Percentiles rank a stretch among this genome's conserved stretches.
Conservation (phyloP, 2,888 invertebrate genomes). For the Macrophya annulata region DNA sequence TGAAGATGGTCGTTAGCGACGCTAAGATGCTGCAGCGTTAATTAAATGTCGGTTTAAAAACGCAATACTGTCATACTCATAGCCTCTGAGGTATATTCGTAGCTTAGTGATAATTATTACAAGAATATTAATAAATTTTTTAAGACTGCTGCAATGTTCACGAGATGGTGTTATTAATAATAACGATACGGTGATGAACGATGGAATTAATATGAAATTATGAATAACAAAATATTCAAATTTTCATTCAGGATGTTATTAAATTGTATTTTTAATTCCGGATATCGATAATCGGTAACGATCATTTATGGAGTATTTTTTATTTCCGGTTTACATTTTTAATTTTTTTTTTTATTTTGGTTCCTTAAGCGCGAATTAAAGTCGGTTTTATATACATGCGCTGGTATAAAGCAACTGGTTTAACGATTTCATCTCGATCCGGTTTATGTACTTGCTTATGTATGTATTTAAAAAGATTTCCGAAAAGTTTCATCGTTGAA, state of each 20-base stretch:
- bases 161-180: background rate
- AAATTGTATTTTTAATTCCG: background rate
- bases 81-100: background rate
- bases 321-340: background rate
- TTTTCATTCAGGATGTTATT: background rate
- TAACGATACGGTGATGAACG: background rate
- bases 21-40: conserved; percentile 42
- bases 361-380: background rate
- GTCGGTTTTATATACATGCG: background rate
- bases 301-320: background rate
- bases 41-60: background rate
- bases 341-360: background rate
- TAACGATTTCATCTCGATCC: conserved; percentile 38
- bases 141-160: background rate
- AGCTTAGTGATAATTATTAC: background rate
- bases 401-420: conserved; percentile 15
- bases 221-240: background rate
- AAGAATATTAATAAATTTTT: background rate
- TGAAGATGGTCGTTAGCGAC: conserved; percentile 33
- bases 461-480: background rate
- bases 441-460: background rate
- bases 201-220: background rate
- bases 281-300: background rate
- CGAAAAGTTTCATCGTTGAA: conserved; percentile 26
- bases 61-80: conserved; percentile 6